A percentile compares a stretch with the other conserved stretches of the same genome.
Evolutionary conservation across 2,113 vertebrate species (phyloP).

Genomic region (Piprites chloris): DNA sequence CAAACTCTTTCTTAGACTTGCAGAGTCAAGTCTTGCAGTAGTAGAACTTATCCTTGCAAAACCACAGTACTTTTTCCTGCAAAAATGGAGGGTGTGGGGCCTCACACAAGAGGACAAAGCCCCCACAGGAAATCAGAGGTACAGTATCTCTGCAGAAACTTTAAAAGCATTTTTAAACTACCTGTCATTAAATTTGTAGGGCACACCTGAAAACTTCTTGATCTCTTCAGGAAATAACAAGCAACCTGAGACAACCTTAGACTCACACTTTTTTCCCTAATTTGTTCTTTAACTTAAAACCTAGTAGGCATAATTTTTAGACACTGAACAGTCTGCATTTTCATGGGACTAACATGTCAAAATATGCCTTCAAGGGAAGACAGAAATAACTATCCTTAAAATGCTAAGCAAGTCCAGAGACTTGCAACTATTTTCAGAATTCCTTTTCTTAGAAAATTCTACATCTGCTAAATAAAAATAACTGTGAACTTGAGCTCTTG

Average conservation of each 20-base stretch:
- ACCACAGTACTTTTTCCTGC: neutral
- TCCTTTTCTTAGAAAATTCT: neutral
- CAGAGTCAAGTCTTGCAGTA: neutral
- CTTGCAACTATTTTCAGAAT: conserved; percentile 15
- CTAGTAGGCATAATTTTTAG: neutral
- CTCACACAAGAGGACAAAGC: neutral
- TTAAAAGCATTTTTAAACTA: neutral
- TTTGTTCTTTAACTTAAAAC: neutral
- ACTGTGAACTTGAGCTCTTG: neutral
- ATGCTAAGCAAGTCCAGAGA: neutral
- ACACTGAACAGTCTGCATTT: neutral
- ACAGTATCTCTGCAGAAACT: neutral
- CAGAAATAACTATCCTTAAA: neutral
- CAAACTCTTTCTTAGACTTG: neutral
- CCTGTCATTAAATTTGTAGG: neutral
- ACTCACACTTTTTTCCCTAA: neutral
- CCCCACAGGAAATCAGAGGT: neutral
- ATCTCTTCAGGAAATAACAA: neutral
- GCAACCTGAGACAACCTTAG: neutral
- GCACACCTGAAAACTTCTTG: neutral
- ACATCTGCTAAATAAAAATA: conserved; percentile 29
- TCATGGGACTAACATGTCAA: neutral
- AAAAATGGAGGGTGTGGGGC: neutral
- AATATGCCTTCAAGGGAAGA: neutral
- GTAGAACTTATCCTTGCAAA: neutral